Base-by-base conservation (phyloP, 2,888 invertebrate species). In the Pandemis corylana region DNA sequence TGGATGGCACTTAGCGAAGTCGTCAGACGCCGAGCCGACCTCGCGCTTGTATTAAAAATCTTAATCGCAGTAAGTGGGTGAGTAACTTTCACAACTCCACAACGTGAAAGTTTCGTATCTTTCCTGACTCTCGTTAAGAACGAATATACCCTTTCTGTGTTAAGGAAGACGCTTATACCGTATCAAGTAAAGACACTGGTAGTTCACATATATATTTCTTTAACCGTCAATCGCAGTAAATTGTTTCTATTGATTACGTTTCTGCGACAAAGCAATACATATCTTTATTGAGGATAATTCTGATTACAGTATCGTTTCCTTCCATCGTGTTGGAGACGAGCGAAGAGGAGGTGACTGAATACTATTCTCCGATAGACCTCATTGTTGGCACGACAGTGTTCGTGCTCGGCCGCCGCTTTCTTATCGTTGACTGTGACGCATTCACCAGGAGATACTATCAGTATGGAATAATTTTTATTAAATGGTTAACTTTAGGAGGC, bases 401-500 rank as follows among this genome's bases (percentile, higher is more conserved):
- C 83, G 95, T 97, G 49, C 95, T 96, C 63, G 97, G 96, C 0
- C 95, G 97, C 42, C 92, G 95, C 80, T 97, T 98, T 89, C 91
- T 98, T 9, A 89, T 98, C 5, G 96, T 96, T 80, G 97, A 98
- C 86, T 97, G 97, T 85, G 98, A 98, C 84, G 87, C 93, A 20
- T 98, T 97, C 89, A 98, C 98, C 0, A 95, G 97, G 79, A 96
- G 95, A 78, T 98, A 97, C 89, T 98, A 95, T 87, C 95, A 83
- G 91, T 93, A 80, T 82, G 84, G 28, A 5, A 28, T 28, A 10
- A 0, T 7, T 59, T 12, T 20, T 56, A 20, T 56, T n/a, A 9
- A 15, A 20, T 56, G 15, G n/a, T n/a, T 53, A 53, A 53, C 51
- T 53, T 53, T 15, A 15, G 7, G 12, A 6, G 5, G 5, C n/a